A percentile compares a stretch with the other conserved stretches of the same genome.
phyloP scores from a whole-genome alignment of 2,113 vertebrate genomes.

The Casuarius casuarius region DNA sequence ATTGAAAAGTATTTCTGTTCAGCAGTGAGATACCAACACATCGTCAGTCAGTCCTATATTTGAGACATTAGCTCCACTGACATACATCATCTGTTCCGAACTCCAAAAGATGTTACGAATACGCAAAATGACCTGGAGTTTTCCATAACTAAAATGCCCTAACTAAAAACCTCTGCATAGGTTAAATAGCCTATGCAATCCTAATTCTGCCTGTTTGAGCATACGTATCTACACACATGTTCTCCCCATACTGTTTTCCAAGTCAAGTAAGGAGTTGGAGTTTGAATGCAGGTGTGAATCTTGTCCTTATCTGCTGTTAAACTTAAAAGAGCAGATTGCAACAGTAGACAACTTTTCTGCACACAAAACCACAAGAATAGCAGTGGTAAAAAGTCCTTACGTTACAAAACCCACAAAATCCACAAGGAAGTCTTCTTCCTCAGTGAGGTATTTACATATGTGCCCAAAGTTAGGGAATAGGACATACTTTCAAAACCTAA shows the following conservation, averaged over 20 bases:
- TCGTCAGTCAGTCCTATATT: neutral
- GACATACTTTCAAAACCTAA: neutral
- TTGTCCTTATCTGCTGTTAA: too few relatives aligned
- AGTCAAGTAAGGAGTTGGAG: too few relatives aligned
- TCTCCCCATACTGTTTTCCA: too few relatives aligned
- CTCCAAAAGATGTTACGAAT: neutral
- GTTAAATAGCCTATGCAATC: too few relatives aligned
- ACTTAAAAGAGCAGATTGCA: too few relatives aligned
- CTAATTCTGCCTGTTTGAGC: neutral
- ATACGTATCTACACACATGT: fast-evolving
- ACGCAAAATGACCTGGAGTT: neutral
- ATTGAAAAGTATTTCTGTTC: fast-evolving
- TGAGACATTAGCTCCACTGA: neutral
- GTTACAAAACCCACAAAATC: neutral
- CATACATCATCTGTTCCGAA: neutral
- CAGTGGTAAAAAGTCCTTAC: too few relatives aligned
- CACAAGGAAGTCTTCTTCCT: neutral
- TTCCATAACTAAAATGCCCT: neutral
- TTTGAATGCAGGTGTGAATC: too few relatives aligned
- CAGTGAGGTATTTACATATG: fast-evolving
- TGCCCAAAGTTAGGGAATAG: neutral
- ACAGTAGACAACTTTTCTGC: too few relatives aligned
- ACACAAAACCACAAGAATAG: too few relatives aligned
- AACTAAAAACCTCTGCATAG: neutral
- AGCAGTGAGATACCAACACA: fast-evolving